phyloP scores from a whole-genome alignment of 2,113 vertebrate species.

The Stigmatopora argus region DNA sequence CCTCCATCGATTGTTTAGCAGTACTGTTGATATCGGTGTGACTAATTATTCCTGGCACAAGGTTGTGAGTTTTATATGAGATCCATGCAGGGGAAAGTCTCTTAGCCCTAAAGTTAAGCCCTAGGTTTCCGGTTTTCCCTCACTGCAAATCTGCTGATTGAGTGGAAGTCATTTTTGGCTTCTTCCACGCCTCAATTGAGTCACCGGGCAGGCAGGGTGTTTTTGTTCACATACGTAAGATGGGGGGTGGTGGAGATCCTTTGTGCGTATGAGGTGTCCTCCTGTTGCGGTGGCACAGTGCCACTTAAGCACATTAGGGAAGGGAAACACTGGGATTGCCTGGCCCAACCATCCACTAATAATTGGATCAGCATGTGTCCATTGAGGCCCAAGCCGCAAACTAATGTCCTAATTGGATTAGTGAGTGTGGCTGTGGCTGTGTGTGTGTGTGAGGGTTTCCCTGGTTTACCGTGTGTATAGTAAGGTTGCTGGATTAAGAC shows the following conservation, averaged over 20 bases:
- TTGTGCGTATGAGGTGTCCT: slow-evolving; percentile 57
- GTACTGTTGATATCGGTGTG: slow-evolving; percentile 39
- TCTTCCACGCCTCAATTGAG: slow-evolving; percentile 51
- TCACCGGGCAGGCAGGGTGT: slow-evolving; percentile 37
- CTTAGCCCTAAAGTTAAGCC: slow-evolving; percentile 38
- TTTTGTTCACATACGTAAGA: slow-evolving; percentile 48
- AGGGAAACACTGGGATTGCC: slow-evolving; percentile 62
- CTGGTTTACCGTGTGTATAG: slow-evolving; percentile 40
- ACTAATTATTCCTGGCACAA: slow-evolving; percentile 35
- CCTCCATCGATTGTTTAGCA: slow-evolving; percentile 37
- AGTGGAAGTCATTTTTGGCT: slow-evolving; percentile 48
- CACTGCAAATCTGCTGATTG: slow-evolving; percentile 47
- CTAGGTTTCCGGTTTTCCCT: slow-evolving; percentile 34
- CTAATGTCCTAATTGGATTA: slow-evolving; percentile 63
- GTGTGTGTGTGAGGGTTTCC: slow-evolving; percentile 42
- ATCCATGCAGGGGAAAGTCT: slow-evolving; percentile 46
- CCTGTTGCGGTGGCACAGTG: slow-evolving; percentile 41
- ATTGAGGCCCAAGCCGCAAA: slow-evolving; percentile 39
- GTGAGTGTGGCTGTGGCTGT: slow-evolving; percentile 17
- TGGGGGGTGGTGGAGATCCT: slow-evolving; percentile 54
- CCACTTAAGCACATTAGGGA: slow-evolving; percentile 59
- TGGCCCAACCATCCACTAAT: slow-evolving; percentile 44
- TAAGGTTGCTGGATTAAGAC: slow-evolving; percentile 42
- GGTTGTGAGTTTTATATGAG: slow-evolving; percentile 37
- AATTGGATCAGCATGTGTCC: slow-evolving; percentile 61